Evolutionary conservation across 2,888 invertebrate genomes (phyloP).

Genomic region (Agonopterix arenella): DNA sequence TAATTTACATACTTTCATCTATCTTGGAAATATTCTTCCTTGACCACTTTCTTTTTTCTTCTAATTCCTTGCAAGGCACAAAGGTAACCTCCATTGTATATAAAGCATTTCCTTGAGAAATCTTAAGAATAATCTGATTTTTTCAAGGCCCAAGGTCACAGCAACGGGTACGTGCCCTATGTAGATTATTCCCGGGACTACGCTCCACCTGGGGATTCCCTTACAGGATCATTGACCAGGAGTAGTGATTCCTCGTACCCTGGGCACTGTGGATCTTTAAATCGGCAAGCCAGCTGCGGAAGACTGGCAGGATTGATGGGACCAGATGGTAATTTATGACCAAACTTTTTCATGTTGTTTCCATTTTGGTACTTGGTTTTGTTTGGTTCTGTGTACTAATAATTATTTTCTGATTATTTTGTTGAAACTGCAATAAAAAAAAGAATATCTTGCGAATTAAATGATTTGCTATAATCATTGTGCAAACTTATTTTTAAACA

Average conservation of each 20-base stretch:
- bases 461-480: no score
- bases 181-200: constrained; percentile 93
- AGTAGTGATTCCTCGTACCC: constrained; percentile 52
- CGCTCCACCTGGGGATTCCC: constrained; percentile 82
- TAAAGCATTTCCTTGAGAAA: not conserved
- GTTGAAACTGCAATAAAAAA: no score
- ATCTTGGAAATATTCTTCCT: not conserved
- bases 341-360: not conserved
- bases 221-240: constrained; percentile 52
- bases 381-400: no score
- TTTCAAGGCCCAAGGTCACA: constrained; percentile 51
- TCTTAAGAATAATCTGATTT: not conserved
- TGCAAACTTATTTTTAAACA: no score
- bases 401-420: no score
- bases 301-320: constrained; percentile 51
- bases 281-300: constrained; percentile 52
- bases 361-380: no score
- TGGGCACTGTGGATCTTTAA: constrained; percentile 49
- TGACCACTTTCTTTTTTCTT: not conserved
- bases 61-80: no score
- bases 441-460: not conserved
- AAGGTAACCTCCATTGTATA: not conserved
- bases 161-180: constrained; percentile 92
- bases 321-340: constrained; percentile 50
- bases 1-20: no score